phyloP scores from a whole-genome alignment of 2,888 invertebrate genomes.

The Daptonema setosum region DNA sequence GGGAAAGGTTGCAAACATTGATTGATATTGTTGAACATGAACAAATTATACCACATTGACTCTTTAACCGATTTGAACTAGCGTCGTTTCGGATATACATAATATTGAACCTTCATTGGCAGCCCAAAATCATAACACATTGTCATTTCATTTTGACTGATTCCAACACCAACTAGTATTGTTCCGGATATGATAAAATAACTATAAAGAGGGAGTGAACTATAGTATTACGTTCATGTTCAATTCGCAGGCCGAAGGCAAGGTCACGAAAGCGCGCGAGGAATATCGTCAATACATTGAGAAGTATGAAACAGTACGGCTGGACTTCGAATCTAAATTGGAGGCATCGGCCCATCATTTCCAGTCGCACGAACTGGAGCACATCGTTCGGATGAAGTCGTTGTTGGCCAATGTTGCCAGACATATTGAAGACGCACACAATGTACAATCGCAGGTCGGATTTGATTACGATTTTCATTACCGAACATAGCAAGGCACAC shows the following conservation, averaged over 20 bases:
- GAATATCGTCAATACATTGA: constrained; percentile 75
- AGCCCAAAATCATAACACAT: no score
- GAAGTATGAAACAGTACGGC: constrained; percentile 68
- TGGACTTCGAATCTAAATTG: constrained; percentile 89
- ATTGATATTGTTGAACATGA: no score
- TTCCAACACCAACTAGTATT: no score
- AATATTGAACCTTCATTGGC: no score
- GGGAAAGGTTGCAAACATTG: constrained; percentile 52
- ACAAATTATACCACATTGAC: no score
- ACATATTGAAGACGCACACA: constrained; percentile 16
- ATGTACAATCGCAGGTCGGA: constrained; percentile 16
- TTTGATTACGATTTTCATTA: not conserved
- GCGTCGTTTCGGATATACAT: no score
- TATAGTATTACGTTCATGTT: no score
- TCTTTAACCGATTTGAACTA: no score
- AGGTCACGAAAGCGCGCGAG: constrained; percentile 75
- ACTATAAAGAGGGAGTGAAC: no score
- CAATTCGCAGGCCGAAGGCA: constrained; percentile 61
- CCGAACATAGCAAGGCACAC: not conserved
- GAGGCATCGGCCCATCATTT: constrained; percentile 31
- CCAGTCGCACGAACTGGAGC: constrained; percentile 13
- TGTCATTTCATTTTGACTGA: no score
- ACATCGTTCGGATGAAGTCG: constrained; percentile 17
- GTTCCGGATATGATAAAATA: no score
- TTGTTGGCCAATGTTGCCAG: constrained; percentile 10